Percentiles rank a stretch among this genome's conserved stretches.
phyloP scores from a whole-genome alignment of 1,140 invertebrate species.

The Whitmania pigra region DNA sequence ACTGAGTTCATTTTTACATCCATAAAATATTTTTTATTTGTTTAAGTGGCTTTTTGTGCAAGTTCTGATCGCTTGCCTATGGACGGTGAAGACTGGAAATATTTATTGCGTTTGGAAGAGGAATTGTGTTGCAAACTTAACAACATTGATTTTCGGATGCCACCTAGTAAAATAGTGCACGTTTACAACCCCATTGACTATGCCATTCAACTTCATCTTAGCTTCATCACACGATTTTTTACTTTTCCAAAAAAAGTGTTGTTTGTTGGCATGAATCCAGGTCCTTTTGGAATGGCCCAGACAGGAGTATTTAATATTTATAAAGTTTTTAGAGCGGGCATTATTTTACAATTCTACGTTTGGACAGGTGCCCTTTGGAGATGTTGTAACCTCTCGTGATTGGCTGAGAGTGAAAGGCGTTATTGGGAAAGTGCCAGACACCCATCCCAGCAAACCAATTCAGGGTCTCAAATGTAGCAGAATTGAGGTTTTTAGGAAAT shows the following conservation, averaged over 20 bases:
- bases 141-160: constrained; percentile 24
- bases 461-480: constrained; percentile 61
- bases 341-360: background rate
- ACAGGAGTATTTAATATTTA: constrained; percentile 52
- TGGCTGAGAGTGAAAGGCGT: constrained; percentile 61
- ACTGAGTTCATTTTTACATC: too few species aligned
- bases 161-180: constrained; percentile 45
- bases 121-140: constrained; percentile 3
- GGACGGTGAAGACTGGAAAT: too few species aligned
- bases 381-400: constrained; percentile 60
- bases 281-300: constrained; percentile 84
- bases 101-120: background rate
- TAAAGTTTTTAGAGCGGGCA: constrained; percentile 20
- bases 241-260: constrained; percentile 56
- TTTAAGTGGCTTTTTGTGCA: too few species aligned
- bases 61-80: too few species aligned
- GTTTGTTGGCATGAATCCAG: constrained; percentile 83
- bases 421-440: constrained; percentile 55
- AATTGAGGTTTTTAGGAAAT: constrained; percentile 51
- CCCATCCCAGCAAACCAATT: constrained; percentile 59
- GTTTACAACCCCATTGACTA: constrained; percentile 75
- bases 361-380: constrained; percentile 70
- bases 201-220: constrained; percentile 58
- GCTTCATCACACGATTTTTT: constrained; percentile 58
- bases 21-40: too few species aligned